phyloP scores from a whole-genome alignment of 2,797 vertebrate genomes.

The Dallia pectoralis region DNA sequence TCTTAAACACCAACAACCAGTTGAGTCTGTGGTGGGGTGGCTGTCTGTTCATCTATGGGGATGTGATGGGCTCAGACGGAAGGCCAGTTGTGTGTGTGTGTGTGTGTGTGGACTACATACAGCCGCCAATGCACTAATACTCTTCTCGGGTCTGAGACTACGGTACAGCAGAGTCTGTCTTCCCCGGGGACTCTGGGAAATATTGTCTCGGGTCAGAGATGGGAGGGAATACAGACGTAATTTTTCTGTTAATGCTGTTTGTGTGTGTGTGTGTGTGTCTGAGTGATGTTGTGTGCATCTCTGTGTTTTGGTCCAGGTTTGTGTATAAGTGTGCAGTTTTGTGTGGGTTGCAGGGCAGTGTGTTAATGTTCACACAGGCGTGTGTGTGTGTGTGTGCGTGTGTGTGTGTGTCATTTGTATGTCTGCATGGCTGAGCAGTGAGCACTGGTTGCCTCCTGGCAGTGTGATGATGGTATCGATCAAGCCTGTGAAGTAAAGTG shows the following conservation, averaged over 20 bases:
- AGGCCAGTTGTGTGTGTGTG: not conserved
- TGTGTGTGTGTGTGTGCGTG: not conserved
- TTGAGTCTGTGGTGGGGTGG: not conserved
- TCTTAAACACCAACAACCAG: not conserved
- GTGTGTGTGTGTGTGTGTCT: no score
- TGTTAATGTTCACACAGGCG: no score
- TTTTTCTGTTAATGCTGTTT: no score
- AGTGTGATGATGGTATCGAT: not conserved
- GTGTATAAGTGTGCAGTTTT: no score
- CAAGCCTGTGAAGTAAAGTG: not conserved
- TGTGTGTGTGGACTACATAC: not conserved
- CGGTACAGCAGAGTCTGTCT: slow-evolving; percentile 18
- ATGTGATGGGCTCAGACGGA: not conserved
- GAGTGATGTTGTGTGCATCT: no score
- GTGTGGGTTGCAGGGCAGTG: no score
- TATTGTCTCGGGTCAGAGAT: slow-evolving; percentile 15
- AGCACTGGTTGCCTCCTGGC: no score
- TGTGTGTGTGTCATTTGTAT: not conserved
- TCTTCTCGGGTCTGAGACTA: not conserved
- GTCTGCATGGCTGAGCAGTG: not conserved
- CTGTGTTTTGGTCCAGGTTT: no score
- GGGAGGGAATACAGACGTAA: slow-evolving; percentile 9
- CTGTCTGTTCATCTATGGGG: not conserved
- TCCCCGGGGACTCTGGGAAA: slow-evolving; percentile 17
- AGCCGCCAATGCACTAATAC: not conserved